Evolutionary conservation across 2,888 invertebrate genomes (phyloP).

Genomic region (Drepana falcataria): DNA sequence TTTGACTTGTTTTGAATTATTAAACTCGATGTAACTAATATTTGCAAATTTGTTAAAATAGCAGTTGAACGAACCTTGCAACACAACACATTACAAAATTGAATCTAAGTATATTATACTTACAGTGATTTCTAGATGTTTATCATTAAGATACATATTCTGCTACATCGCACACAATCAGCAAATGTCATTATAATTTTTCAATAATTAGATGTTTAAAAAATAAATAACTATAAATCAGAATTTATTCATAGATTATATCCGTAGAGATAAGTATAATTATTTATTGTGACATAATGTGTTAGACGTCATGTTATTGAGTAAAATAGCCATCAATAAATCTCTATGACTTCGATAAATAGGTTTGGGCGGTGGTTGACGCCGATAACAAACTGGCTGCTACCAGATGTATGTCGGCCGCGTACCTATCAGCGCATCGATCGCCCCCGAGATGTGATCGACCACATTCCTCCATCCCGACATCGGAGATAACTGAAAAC

Average conservation of each 20-base stretch:
- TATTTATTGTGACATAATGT: constrained; percentile 50
- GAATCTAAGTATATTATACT: neutral
- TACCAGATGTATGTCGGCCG: constrained; percentile 54
- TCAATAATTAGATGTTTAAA: constrained; percentile 2
- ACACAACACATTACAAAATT: constrained; percentile 9
- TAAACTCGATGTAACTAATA: constrained; percentile 24
- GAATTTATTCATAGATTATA: constrained; percentile 22
- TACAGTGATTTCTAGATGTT: constrained; percentile 6
- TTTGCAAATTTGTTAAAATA: constrained; percentile 20
- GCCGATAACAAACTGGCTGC: constrained; percentile 55
- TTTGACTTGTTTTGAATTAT: constrained; percentile 32
- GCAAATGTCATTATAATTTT: constrained; percentile 10
- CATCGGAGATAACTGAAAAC: constrained; percentile 55
- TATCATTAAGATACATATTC: neutral
- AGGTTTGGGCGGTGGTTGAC: constrained; percentile 52
- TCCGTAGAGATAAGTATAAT: constrained; percentile 30
- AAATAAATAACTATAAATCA: constrained; percentile 10
- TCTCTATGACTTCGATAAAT: constrained; percentile 65
- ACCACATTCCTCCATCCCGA: constrained; percentile 45
- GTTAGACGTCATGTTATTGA: constrained; percentile 53
- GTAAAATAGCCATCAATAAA: constrained; percentile 54
- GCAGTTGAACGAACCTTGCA: constrained; percentile 18
- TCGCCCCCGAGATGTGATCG: constrained; percentile 51
- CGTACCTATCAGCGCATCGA: constrained; percentile 44
- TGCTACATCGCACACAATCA: constrained; percentile 2